Base-by-base conservation (phyloP, 2,797 vertebrate genomes). In the Sylvilagus floridanus region DNA sequence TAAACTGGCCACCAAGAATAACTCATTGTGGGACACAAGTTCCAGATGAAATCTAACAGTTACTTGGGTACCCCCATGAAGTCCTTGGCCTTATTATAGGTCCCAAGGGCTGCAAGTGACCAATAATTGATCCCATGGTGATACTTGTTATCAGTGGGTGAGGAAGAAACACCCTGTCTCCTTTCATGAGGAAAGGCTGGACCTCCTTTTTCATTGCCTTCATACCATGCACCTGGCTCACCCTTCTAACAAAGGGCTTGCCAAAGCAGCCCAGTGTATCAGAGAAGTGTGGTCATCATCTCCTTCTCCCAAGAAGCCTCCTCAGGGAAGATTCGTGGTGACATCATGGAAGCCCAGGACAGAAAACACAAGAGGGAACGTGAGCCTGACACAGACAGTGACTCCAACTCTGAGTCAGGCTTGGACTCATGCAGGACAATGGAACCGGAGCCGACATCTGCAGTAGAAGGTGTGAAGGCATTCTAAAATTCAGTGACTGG, bases 31-130 rank as follows among this genome's bases (percentile, higher is more conserved):
- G 62, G 47, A 60, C 10, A n/a, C 30, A 75, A 57, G 66, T 81
- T 96, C n/a, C 50, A 84, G 69, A 52, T 87, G 50, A 90, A 90
- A 96, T 54, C 62, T 87, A 60, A 37, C 69, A 81, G n/a, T 89
- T 88, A 95, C 68, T 87, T 65, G 19, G 60, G 42, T 24, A 72
- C 14, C 24, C 50, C 24, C 17, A 2, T 88, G 32, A 95, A 88
- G 37, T 28, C 22, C 35, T 71, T 71, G 47, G 60, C 26, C 24
- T 72, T 84, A 90, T 63, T 37, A 75, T 9, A 85, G 22, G 60
- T 21, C 32, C 50, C 22, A 10, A 62, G 35, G 24, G 24, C 69
- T 88, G 5, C 19, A 89, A 86, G 35, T 32, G 60, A 90, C 69
- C 54, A 72, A 66, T 71, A 60, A 57, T 76, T 88, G 63, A 73